A percentile compares a stretch with the other conserved stretches of the same genome.
These are phyloP conservation scores for Esox niger DNA, from an alignment of 2,113 vertebrate genomes.

Conservation along the genomic window DNA sequence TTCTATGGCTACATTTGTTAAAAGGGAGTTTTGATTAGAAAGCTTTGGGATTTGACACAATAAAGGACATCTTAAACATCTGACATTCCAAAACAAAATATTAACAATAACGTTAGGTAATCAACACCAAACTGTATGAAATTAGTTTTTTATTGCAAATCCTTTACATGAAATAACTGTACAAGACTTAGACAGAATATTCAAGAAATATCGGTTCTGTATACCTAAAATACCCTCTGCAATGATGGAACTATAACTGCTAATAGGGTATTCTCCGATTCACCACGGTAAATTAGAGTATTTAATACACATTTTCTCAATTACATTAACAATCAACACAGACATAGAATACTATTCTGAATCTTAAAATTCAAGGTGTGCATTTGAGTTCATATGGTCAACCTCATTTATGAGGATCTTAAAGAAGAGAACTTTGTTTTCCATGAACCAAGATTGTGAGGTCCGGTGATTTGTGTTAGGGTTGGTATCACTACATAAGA, in stretches of 20 bases:
- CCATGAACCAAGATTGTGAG: background rate
- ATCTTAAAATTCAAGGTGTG: background rate
- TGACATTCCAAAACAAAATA: background rate
- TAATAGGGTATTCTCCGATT: background rate
- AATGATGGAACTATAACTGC: background rate
- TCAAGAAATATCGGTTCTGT: background rate
- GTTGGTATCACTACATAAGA: background rate
- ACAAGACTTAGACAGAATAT: constrained; percentile 8
- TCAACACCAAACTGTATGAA: background rate
- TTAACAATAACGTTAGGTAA: background rate
- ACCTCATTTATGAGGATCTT: background rate
- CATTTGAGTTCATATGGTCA: background rate
- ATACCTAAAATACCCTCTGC: background rate
- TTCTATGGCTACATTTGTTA: too few species aligned
- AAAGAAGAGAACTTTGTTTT: background rate
- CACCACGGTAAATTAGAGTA: background rate
- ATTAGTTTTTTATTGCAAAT: constrained; percentile 35
- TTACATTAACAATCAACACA: background rate
- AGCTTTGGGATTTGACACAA: too few species aligned
- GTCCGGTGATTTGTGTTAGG: background rate
- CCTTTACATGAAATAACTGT: background rate
- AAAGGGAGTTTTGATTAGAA: too few species aligned
- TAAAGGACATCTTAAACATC: too few species aligned
- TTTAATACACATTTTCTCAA: background rate
- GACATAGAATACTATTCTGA: background rate